These are phyloP conservation scores for Pterois miles DNA, from an alignment of 2,797 vertebrate species.

Conservation along the genomic window DNA sequence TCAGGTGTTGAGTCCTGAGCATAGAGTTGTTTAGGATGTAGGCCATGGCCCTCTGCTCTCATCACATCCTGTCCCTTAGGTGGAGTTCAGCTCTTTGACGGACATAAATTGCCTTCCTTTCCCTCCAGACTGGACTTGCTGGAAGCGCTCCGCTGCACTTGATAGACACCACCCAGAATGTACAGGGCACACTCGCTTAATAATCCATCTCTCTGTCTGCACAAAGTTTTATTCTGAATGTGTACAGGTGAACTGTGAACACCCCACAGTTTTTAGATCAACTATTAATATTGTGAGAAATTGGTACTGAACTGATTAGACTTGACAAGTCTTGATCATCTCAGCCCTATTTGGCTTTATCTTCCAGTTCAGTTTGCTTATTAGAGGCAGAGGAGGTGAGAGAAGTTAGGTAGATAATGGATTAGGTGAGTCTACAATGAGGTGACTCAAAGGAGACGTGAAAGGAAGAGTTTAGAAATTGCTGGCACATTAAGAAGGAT, in stretches of 20 bases:
- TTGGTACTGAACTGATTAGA: conserved; percentile 12
- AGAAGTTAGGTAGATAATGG: conserved; percentile 36
- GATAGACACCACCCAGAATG: conserved; percentile 79
- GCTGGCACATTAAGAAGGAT: conserved; percentile 68
- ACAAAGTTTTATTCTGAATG: conserved; percentile 39
- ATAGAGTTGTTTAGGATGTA: conserved; percentile 71
- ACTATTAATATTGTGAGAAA: conserved; percentile 31
- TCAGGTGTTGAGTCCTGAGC: conserved; percentile 15
- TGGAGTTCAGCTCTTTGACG: conserved; percentile 76
- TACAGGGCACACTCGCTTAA: conserved; percentile 70
- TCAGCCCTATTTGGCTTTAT: conserved; percentile 20
- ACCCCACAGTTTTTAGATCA: conserved; percentile 21
- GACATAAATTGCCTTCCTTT: conserved; percentile 82
- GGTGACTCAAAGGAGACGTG: conserved; percentile 50
- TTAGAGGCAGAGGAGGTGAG: conserved; percentile 20
- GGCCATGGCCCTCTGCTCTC: conserved; percentile 50
- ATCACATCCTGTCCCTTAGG: conserved; percentile 69
- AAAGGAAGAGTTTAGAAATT: conserved; percentile 59
- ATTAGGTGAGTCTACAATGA: conserved; percentile 28
- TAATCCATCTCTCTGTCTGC: conserved; percentile 62
- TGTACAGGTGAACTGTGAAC: conserved; percentile 28
- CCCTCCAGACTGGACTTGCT: conserved; percentile 75
- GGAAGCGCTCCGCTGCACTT: conserved; percentile 81
- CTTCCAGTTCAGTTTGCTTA: conserved; percentile 36
- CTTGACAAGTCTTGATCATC: conserved; percentile 23